phyloP scores from a whole-genome alignment of 2,888 invertebrate species.

The Frankliniella fusca region DNA sequence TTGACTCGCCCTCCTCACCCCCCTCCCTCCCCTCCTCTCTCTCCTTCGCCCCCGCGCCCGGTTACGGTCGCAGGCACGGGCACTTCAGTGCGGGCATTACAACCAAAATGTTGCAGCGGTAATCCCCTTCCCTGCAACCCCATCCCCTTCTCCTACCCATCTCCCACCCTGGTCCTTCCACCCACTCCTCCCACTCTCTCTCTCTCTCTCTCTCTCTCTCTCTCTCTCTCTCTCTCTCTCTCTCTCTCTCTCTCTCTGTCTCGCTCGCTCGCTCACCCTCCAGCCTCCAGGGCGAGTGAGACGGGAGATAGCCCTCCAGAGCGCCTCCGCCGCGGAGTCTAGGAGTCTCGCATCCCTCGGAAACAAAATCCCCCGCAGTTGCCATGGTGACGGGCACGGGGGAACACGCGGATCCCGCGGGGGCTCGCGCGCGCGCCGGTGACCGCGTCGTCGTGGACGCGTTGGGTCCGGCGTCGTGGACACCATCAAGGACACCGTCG shows the following conservation, averaged over 20 bases:
- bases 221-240: neutral
- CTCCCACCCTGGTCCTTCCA: neutral
- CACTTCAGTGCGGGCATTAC: slow-evolving; percentile 21
- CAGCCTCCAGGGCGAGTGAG: neutral
- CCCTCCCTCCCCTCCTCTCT: neutral
- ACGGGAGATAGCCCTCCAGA: neutral
- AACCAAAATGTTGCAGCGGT: slow-evolving; percentile 22
- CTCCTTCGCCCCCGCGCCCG: neutral
- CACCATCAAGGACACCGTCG: neutral
- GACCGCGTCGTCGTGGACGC: neutral
- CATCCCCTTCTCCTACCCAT: neutral
- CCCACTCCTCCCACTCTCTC: neutral
- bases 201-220: neutral
- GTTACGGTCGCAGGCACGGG: slow-evolving; percentile 18
- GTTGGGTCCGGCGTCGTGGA: neutral
- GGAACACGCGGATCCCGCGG: too few species aligned
- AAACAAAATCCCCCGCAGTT: slow-evolving; percentile 1
- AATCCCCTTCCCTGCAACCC: neutral
- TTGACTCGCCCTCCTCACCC: neutral
- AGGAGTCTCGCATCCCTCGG: neutral
- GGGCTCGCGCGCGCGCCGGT: neutral
- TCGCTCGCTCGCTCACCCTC: neutral
- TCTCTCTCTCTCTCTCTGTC: neutral
- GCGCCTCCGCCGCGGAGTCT: neutral
- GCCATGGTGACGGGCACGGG: neutral